A percentile compares a stretch with the other conserved stretches of the same genome.
Conservation (phyloP, 2,797 vertebrate species). For the Macropodus opercularis region DNA sequence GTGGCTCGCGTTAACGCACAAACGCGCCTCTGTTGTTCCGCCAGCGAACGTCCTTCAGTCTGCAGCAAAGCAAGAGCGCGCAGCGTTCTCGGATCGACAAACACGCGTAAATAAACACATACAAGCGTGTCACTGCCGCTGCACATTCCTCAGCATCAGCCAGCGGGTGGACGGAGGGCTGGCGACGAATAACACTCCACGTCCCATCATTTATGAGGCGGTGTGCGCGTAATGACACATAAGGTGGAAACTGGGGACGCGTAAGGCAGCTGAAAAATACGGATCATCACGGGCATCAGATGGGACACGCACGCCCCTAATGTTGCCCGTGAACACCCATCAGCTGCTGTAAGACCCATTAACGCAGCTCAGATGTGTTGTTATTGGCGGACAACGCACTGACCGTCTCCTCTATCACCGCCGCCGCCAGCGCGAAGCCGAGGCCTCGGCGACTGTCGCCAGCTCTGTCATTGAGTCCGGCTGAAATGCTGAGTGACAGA, state of each 20-base stretch:
- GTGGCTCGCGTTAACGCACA: constrained; percentile 33
- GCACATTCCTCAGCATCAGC: constrained; percentile 81
- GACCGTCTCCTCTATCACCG: constrained; percentile 39
- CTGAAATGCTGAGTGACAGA: constrained; percentile 34
- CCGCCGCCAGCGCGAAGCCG: constrained; percentile 30
- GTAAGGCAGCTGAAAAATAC: constrained; percentile 40
- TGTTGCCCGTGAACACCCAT: constrained; percentile 27
- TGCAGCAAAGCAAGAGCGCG: constrained; percentile 24
- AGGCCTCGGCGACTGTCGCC: constrained; percentile 61
- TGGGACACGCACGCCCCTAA: constrained; percentile 10
- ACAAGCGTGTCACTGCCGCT: constrained; percentile 45
- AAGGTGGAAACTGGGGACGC: neutral
- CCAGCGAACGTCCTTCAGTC: constrained; percentile 42
- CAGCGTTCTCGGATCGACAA: constrained; percentile 31
- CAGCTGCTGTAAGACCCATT: constrained; percentile 29
- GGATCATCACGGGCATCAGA: constrained; percentile 26
- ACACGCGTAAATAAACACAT: constrained; percentile 60
- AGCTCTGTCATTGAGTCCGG: constrained; percentile 63
- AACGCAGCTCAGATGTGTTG: constrained; percentile 41
- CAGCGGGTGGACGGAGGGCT: constrained; percentile 21
- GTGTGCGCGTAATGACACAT: neutral
- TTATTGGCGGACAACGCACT: constrained; percentile 52
- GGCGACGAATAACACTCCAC: neutral
- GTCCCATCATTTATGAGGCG: neutral
- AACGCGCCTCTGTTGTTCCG: constrained; percentile 40